Conservation (phyloP, 2,888 invertebrate species). For the Xanthostigma xanthostigma region DNA sequence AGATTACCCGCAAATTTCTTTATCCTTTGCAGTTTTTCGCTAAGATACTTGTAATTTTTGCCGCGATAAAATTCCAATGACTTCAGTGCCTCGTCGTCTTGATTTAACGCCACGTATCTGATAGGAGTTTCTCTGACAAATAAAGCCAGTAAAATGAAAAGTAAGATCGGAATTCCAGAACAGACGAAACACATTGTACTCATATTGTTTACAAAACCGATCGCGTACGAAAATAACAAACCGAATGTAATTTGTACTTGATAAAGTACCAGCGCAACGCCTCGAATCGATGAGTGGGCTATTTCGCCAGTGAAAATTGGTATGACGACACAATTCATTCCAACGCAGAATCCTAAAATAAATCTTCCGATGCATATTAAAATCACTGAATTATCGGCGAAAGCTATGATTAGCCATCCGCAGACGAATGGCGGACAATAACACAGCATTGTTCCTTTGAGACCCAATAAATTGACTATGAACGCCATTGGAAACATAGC, state of each 20-base stretch:
- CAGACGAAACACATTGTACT: too few relatives aligned
- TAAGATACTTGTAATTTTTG: too few relatives aligned
- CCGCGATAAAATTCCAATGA: too few relatives aligned
- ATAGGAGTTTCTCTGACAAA: too few relatives aligned
- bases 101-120: too few relatives aligned
- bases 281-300: conserved; percentile 61
- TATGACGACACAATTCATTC: conserved; percentile 58
- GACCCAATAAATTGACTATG: conserved; percentile 12
- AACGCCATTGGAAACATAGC: conserved; percentile 21
- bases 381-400: conserved; percentile 8
- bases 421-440: conserved; percentile 15
- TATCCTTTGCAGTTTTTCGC: too few relatives aligned
- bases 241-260: conserved; percentile 62
- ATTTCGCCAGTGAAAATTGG: conserved; percentile 78
- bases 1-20: conserved; percentile 6
- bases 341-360: conserved; percentile 34
- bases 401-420: conserved; percentile 17
- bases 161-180: too few relatives aligned
- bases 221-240: too few relatives aligned
- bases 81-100: too few relatives aligned
- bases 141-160: conserved; percentile 22
- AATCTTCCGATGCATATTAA: conserved; percentile 17
- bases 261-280: conserved; percentile 65
- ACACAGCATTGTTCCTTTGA: conserved; percentile 18
- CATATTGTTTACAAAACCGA: too few relatives aligned